phyloP scores from a whole-genome alignment of 1,140 invertebrate genomes.

The Zaprionus davidi region DNA sequence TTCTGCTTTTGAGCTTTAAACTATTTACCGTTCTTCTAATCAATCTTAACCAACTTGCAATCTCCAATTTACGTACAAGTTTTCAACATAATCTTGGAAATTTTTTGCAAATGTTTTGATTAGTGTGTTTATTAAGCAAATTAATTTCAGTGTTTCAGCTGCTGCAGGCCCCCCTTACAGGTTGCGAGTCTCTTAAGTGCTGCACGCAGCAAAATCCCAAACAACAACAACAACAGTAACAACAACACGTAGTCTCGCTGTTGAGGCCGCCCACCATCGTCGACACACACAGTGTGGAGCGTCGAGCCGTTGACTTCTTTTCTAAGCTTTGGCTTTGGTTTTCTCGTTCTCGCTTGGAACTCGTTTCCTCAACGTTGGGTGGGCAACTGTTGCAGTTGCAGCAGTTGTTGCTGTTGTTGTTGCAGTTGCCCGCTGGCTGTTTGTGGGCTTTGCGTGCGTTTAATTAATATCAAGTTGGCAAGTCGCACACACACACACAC shows the following conservation, averaged over 20 bases:
- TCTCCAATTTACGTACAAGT: not conserved
- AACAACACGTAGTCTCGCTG: not conserved
- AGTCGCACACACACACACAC: constrained; percentile 9
- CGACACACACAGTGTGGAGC: constrained; percentile 35
- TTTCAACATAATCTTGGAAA: constrained; percentile 5
- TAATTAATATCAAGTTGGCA: constrained; percentile 74
- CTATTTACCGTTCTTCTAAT: not conserved
- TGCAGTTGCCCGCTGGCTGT: constrained; percentile 46
- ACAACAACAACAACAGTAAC: not conserved
- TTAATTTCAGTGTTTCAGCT: constrained; percentile 24
- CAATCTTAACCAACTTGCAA: not conserved
- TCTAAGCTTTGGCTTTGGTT: constrained; percentile 47
- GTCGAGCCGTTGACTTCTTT: constrained; percentile 42
- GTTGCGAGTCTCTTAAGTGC: constrained; percentile 12
- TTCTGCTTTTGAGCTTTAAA: not conserved
- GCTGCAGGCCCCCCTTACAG: not conserved
- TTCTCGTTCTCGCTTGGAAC: constrained; percentile 56
- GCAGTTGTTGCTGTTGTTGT: constrained; percentile 5
- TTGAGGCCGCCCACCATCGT: constrained; percentile 42
- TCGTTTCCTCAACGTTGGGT: constrained; percentile 64
- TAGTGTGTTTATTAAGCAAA: constrained; percentile 27
- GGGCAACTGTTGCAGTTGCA: constrained; percentile 51
- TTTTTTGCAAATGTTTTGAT: constrained; percentile 18
- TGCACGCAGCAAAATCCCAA: constrained; percentile 4
- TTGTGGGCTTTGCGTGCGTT: constrained; percentile 65